Base-by-base conservation (phyloP, 35 echinoderm and acorn worm genomes). In the Antedon bifida region DNA sequence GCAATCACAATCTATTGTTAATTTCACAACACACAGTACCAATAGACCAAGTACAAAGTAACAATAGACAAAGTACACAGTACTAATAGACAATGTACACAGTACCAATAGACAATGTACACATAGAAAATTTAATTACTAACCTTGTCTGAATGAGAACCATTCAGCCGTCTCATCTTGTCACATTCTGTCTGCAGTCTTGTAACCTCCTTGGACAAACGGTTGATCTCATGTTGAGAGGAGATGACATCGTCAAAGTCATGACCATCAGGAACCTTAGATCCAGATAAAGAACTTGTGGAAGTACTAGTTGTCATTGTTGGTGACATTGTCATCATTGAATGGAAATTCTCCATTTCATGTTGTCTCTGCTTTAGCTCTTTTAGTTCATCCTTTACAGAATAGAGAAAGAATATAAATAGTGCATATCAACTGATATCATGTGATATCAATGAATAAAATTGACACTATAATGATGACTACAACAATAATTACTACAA, bases 151-250 rank as follows among this genome's bases (percentile, higher is more conserved):
- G 51, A 23, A 8, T 64, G 51, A 23, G 7, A 7, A 19, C 51
- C 51, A 64, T 64, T 8, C 9, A 64, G 51, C 19, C 51, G 83
- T 38, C 88, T 92, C 95, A 87, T 90, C 55, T 90, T 88, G 42
- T 85, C 77, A 76, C 95, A 99, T 83, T 99, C 95, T 23, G 87
- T 34, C 38, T 86, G 82, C 30, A 90, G 19, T 7, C 83, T 39
- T 0, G 74, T 75, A 30, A 99, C 76, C 75, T 99, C 95, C 80
- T 84, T 74, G 16, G 90, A 90, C 32, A 99, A 36, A 78, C 88
- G 78, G 56, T 99, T 99, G 79, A 99, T 90, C 77, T 99, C 95
- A 83, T 90, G 88, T 45, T 99, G 95, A 21, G 95, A 92, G n/a
- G 82, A 87, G 82, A 99, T 99, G 34, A 99, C 84, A 77, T 93